phyloP scores from a whole-genome alignment of 2,888 invertebrate genomes.

The Zootermopsis nevadensis region DNA sequence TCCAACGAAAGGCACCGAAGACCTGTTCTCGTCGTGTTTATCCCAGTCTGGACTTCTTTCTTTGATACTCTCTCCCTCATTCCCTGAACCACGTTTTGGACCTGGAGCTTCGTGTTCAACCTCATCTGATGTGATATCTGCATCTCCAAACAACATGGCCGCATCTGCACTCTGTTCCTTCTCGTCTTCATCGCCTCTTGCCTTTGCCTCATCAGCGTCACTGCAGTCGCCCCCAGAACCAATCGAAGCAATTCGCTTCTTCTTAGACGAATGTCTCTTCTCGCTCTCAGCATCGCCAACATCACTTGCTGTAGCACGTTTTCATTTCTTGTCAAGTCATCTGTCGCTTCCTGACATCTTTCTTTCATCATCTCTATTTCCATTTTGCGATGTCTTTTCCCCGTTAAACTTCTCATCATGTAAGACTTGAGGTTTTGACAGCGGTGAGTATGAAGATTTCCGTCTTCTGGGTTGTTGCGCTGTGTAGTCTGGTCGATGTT shows the following conservation, averaged over 20 bases:
- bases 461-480: too few relatives aligned
- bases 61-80: constrained; percentile 55
- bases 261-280: constrained; percentile 57
- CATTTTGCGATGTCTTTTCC: constrained; percentile 28
- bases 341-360: constrained; percentile 61
- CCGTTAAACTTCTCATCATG: constrained; percentile 45
- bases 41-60: constrained; percentile 55
- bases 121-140: constrained; percentile 90
- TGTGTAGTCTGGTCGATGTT: too few relatives aligned
- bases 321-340: constrained; percentile 53
- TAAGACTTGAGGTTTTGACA: constrained; percentile 54
- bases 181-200: constrained; percentile 24
- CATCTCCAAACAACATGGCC: constrained; percentile 91
- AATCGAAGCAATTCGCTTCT: constrained; percentile 68
- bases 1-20: constrained; percentile 60
- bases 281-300: constrained; percentile 59
- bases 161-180: constrained; percentile 67
- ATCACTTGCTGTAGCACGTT: constrained; percentile 54
- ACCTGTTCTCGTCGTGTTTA: constrained; percentile 62
- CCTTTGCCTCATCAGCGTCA: constrained; percentile 53
- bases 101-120: constrained; percentile 65
- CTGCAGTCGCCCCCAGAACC: constrained; percentile 78
- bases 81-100: constrained; percentile 59
- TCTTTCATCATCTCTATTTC: constrained; percentile 60
- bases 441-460: too few relatives aligned